These are phyloP conservation scores for Chrosomus eos DNA, from an alignment of 2,797 vertebrate species.

Conservation along the genomic window DNA sequence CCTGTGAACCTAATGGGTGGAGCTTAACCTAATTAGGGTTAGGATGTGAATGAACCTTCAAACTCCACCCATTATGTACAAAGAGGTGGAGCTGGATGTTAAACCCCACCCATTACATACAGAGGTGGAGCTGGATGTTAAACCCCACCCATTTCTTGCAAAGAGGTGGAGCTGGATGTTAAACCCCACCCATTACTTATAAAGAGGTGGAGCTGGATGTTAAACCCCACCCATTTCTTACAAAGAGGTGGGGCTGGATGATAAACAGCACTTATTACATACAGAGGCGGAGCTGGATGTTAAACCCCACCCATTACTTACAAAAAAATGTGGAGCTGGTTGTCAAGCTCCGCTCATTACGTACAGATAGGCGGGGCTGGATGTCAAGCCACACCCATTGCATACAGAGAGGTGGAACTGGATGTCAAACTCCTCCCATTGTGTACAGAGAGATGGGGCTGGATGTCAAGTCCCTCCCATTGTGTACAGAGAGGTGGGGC, in stretches of 20 bases:
- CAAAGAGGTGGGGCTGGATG: too few relatives aligned
- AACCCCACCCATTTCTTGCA: background rate
- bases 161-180: background rate
- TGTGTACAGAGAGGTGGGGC: rapidly evolving
- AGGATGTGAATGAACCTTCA: background rate
- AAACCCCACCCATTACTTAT: rapidly evolving
- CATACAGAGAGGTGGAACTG: too few relatives aligned
- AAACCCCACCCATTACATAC: background rate
- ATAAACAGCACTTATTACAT: background rate
- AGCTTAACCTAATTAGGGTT: background rate
- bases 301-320: rapidly evolving
- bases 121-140: background rate
- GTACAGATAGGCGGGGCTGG: background rate
- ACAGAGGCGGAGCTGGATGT: background rate
- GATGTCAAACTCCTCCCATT: background rate
- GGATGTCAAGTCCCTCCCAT: background rate
- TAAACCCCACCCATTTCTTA: rapidly evolving
- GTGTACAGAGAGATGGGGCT: rapidly evolving
- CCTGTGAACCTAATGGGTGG: background rate
- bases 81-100: background rate
- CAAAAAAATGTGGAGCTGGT: rapidly evolving
- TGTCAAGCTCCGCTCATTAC: background rate
- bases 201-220: background rate
- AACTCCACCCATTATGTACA: background rate
- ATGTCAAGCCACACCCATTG: background rate